Evolutionary conservation across 2,888 invertebrate genomes (phyloP).

Genomic region (Phymatocera aterrima): DNA sequence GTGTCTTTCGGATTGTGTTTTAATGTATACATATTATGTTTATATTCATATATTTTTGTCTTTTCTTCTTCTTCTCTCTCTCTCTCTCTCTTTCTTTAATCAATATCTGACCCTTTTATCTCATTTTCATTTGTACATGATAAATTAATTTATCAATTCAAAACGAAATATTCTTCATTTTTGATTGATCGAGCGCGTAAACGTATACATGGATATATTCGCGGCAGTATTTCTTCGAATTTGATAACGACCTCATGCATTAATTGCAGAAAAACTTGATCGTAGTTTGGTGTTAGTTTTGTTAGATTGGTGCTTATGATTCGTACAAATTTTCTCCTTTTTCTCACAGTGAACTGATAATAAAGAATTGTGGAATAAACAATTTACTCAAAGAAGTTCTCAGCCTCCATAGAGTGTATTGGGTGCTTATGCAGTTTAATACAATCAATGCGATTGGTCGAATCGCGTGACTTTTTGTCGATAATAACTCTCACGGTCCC

Average conservation of each 20-base stretch:
- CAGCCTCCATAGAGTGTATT: background rate
- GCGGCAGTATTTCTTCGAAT: no score
- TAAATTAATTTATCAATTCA: background rate
- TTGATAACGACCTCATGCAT: no score
- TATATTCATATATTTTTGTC: no score
- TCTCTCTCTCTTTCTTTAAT: background rate
- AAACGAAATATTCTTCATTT: background rate
- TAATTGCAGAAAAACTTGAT: background rate
- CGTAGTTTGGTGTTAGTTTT: no score
- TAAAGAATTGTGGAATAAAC: background rate
- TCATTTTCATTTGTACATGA: background rate
- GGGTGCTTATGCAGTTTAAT: background rate
- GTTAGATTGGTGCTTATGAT: background rate
- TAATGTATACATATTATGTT: no score
- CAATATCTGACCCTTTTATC: background rate
- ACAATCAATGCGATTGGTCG: background rate
- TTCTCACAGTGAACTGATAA: no score
- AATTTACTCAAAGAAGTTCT: background rate
- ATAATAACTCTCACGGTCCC: background rate
- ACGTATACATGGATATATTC: background rate
- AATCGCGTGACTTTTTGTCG: conserved; percentile 5
- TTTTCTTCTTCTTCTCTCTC: background rate
- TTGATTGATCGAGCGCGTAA: background rate
- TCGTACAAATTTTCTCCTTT: no score
- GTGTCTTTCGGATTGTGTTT: no score